Percentiles rank a stretch among this genome's conserved stretches.
phyloP scores from a whole-genome alignment of 2,888 invertebrate genomes.

The Drymonia ruficornis region DNA sequence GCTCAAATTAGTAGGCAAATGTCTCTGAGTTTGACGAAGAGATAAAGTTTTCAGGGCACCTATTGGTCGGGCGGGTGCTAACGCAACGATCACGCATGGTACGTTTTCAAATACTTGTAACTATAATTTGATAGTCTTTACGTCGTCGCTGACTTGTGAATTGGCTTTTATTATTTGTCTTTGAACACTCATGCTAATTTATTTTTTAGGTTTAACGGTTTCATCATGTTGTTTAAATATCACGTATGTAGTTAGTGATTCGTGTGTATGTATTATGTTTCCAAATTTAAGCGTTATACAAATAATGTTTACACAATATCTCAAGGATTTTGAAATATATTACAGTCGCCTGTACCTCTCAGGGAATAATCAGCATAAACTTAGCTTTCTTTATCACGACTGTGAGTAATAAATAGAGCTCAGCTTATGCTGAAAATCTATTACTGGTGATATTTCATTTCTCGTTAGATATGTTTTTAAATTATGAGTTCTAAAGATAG shows the following conservation, averaged over 20 bases:
- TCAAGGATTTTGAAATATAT: constrained; percentile 40
- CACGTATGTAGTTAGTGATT: constrained; percentile 55
- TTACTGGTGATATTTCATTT: constrained; percentile 18
- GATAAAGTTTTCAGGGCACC: constrained; percentile 63
- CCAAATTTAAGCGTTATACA: constrained; percentile 42
- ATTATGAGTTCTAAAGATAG: constrained; percentile 10
- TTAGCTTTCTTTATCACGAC: no score
- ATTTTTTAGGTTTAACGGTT: constrained; percentile 80
- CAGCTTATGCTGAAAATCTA: no score
- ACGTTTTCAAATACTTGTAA: constrained; percentile 78
- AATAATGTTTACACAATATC: constrained; percentile 39
- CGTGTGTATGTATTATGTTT: constrained; percentile 48
- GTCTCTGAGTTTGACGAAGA: constrained; percentile 59
- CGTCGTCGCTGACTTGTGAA: constrained; percentile 71
- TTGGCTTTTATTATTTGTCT: constrained; percentile 78
- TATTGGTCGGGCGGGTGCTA: constrained; percentile 73
- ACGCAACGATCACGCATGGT: constrained; percentile 74
- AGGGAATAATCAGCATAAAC: no score
- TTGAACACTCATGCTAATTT: constrained; percentile 72
- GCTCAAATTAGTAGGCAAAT: constrained; percentile 46
- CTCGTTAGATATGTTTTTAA: constrained; percentile 15
- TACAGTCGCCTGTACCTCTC: no score
- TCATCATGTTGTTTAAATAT: constrained; percentile 76
- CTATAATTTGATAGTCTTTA: constrained; percentile 77
- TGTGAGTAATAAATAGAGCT: no score